These are phyloP conservation scores for Typhlomys cinereus DNA, from an alignment of 2,113 vertebrate genomes.

Conservation along the genomic window DNA sequence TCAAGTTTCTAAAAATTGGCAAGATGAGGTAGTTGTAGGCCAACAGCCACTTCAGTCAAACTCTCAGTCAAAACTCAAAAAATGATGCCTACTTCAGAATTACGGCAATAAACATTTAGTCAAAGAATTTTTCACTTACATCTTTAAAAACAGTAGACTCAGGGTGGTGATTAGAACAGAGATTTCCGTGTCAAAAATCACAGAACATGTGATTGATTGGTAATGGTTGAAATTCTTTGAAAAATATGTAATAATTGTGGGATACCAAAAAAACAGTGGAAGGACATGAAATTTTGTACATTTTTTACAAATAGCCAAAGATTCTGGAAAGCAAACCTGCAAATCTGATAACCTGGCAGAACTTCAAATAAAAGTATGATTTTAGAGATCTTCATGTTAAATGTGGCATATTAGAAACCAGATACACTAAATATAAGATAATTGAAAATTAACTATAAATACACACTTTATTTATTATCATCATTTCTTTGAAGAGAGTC, in stretches of 20 bases:
- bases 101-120: neutral
- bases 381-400: neutral
- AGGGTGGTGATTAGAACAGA: neutral
- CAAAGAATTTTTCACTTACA: neutral
- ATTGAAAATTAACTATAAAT: slow-evolving; percentile 9
- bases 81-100: neutral
- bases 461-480: slow-evolving; percentile 17
- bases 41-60: neutral
- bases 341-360: neutral
- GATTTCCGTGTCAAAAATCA: neutral
- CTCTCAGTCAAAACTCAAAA: neutral
- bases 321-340: neutral
- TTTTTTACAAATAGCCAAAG: neutral
- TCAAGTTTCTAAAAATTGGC: neutral
- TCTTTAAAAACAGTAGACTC: slow-evolving; percentile 24
- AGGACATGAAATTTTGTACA: neutral
- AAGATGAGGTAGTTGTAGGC: neutral
- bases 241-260: neutral
- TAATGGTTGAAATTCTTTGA: neutral
- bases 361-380: neutral
- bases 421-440: neutral
- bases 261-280: neutral
- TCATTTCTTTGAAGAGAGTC: slow-evolving; percentile 91
- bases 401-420: neutral
- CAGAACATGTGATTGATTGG: neutral